Evolutionary conservation across 2,888 invertebrate genomes (phyloP), one percentile per base, ranked within the genome.

Genomic region (Cheilosia scutellata): DNA sequence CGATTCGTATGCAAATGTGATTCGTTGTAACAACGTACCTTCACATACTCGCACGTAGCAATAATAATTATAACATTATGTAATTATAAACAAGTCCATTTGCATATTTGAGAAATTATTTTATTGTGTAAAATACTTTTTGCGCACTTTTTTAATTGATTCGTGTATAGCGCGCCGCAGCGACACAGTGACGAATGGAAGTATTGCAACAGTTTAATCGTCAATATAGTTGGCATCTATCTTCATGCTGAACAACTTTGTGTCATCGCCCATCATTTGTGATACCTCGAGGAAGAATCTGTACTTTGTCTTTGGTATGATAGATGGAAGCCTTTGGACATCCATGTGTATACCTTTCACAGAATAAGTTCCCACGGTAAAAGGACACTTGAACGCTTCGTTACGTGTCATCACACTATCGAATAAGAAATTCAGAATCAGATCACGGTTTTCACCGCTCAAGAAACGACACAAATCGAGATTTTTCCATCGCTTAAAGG

Each of bases 71-170:
- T 42, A 74, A 74, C 20, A 72, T 83, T 71, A 83, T 78, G 76
- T 82, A 72, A 82, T 86, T 82, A 76, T 68, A 72, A 86, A 72
- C 71, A 86, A 72, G 72, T 72, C 62, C 49, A 77, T 86, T 82
- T 86, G 82, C 86, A 86, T 86, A 76, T 77, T 77, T 44, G 25
- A 79, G 6, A 72, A 72, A 76, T 44, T 27, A 76, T 71, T 75
- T 84, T 84, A 80, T 71, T 80, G 75, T 65, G 31, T 11, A 47
- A 66, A 76, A 65, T 31, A 65, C 55, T 49, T 55, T 47, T 55
- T 76, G 86, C 70, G 62, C 29, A 82, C 40, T 68, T 75, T 71
- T 75, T 80, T 80, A 76, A 86, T 80, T 86, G 65, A 79, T 79
- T 60, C 66, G 53, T 63, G 63, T 44, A 4, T 20, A 66, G n/a